Evolutionary conservation across 2,113 vertebrate genomes (phyloP).

Genomic region (Apistogramma diplotaenia): DNA sequence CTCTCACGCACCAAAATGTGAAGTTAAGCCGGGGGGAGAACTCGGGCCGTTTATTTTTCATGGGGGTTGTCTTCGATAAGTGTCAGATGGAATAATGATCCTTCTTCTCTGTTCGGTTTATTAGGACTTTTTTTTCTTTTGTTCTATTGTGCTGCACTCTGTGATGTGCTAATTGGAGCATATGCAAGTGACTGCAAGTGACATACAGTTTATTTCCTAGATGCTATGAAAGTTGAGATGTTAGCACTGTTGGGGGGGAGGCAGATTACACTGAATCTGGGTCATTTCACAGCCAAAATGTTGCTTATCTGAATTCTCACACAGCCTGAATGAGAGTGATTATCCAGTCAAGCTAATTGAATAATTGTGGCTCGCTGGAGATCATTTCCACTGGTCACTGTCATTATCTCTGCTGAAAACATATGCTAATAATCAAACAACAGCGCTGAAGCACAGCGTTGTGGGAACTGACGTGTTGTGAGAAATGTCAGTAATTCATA

Average conservation of each 20-base stretch:
- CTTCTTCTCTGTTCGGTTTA: neutral
- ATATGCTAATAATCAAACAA: constrained; percentile 32
- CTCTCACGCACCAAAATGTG: neutral
- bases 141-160: neutral
- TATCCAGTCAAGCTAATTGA: constrained; percentile 46
- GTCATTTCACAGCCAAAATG: constrained; percentile 58
- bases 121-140: neutral
- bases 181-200: constrained; percentile 3
- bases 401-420: constrained; percentile 33
- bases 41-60: constrained; percentile 23
- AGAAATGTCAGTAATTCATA: constrained; percentile 53
- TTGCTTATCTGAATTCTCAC: constrained; percentile 62
- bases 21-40: neutral
- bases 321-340: constrained; percentile 47
- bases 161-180: neutral
- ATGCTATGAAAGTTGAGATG: constrained; percentile 14
- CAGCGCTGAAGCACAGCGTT: neutral
- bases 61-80: neutral
- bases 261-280: constrained; percentile 59
- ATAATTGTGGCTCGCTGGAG: constrained; percentile 37
- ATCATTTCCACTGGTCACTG: constrained; percentile 35
- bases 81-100: neutral
- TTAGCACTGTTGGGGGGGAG: neutral
- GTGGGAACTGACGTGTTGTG: constrained; percentile 19
- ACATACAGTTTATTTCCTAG: constrained; percentile 27